These are phyloP conservation scores for Oncorhynchus kisutch DNA, from an alignment of 2,113 vertebrate species.

Conservation along the genomic window DNA sequence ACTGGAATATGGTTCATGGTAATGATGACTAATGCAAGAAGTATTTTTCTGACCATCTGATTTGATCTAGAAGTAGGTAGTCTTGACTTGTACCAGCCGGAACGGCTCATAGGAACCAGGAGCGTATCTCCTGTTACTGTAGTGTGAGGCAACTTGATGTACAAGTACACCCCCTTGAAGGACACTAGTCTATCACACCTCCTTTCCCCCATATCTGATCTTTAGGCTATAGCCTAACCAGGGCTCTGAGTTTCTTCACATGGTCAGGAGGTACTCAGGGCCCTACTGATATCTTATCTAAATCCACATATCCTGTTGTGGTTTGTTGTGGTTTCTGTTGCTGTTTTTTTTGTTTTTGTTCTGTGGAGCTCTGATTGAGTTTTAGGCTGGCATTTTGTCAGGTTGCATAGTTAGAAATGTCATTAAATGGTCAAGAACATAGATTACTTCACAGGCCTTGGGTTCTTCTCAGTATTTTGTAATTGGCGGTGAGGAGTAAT, in stretches of 20 bases:
- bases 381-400: neutral
- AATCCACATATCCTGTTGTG: neutral
- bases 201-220: no score
- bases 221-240: no score
- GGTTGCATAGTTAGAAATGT: neutral
- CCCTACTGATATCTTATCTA: neutral
- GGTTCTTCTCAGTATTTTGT: neutral
- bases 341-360: neutral
- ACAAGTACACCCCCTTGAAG: no score
- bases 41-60: no score
- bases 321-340: neutral
- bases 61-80: no score
- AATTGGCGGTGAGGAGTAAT: neutral
- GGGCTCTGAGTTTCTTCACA: no score
- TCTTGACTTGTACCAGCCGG: no score
- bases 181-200: no score
- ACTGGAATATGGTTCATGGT: neutral
- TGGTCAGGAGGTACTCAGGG: no score
- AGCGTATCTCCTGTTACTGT: no score
- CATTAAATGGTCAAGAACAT: neutral
- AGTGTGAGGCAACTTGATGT: no score
- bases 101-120: no score
- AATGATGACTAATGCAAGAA: neutral
- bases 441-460: neutral
- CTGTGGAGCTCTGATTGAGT: neutral